Conservation (phyloP, 53 echinoderm and acorn worm genomes). For the Mesocentrotus franciscanus region DNA sequence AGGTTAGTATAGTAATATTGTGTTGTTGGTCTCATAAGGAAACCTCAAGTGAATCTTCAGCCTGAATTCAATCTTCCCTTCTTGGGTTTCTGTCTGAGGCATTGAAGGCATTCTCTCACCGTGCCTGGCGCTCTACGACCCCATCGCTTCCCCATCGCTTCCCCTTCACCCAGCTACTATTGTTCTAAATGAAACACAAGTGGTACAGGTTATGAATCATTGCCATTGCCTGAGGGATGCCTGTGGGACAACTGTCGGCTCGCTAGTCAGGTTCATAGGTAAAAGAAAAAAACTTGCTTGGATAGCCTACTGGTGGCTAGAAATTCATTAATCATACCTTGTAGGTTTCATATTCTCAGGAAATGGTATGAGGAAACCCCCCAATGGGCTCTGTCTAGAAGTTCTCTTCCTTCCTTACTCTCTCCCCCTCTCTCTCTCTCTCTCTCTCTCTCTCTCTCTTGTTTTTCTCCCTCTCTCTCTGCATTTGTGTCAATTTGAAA, state of each 20-base stretch:
- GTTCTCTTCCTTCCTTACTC: background rate
- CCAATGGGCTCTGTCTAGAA: background rate
- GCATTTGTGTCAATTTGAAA: background rate
- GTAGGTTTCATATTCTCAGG: constrained; percentile 10
- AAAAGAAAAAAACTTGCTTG: background rate
- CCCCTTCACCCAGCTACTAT: constrained; percentile 1
- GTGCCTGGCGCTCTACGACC: constrained; percentile 4
- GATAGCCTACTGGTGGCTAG: constrained; percentile 17
- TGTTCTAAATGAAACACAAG: constrained; percentile 33
- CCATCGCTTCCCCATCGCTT: constrained; percentile 7
- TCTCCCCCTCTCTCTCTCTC: background rate
- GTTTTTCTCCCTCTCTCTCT: too few species aligned
- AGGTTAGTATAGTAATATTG: background rate
- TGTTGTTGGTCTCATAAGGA: background rate
- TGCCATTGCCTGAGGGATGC: constrained; percentile 21
- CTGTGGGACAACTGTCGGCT: constrained; percentile 5
- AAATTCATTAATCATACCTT: constrained; percentile 24
- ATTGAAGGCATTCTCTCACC: background rate
- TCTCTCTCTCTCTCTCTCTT: too few species aligned
- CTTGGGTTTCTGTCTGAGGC: background rate
- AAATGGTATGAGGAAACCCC: background rate
- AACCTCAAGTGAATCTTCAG: background rate
- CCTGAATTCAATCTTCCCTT: constrained; percentile 10
- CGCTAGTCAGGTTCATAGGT: background rate
- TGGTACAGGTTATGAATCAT: constrained; percentile 32